phyloP scores from a whole-genome alignment of 2,888 invertebrate species.

The Belgica antarctica region DNA sequence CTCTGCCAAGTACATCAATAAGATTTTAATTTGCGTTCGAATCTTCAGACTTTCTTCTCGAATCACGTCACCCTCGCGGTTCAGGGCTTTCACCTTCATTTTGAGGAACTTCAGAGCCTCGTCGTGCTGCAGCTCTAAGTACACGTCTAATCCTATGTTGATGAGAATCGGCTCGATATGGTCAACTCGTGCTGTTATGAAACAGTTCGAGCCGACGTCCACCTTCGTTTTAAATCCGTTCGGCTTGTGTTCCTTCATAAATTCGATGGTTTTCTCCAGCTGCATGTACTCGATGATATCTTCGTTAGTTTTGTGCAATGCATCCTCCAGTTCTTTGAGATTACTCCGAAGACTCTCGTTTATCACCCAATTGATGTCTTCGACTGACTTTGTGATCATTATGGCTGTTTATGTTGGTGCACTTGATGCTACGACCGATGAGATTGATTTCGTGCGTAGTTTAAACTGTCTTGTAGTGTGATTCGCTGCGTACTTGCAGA shows the following conservation, averaged over 20 bases:
- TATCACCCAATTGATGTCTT: conserved; percentile 64
- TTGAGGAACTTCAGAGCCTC: conserved; percentile 73
- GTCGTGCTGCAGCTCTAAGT: conserved; percentile 66
- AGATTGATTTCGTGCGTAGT: no score
- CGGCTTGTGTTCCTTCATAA: conserved; percentile 59
- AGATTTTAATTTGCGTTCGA: conserved; percentile 75
- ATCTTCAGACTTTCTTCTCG: conserved; percentile 67
- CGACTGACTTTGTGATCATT: conserved; percentile 13
- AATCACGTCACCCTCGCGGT: conserved; percentile 62
- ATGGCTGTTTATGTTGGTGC: no score
- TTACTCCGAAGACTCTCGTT: conserved; percentile 75
- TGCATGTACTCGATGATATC: conserved; percentile 73
- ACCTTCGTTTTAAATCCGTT: conserved; percentile 67
- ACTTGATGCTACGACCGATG: no score
- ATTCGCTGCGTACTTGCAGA: no score
- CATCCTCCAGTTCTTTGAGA: conserved; percentile 60
- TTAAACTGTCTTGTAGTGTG: no score
- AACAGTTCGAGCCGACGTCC: conserved; percentile 81
- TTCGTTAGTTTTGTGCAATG: conserved; percentile 62
- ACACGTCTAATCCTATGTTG: conserved; percentile 73
- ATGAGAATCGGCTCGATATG: conserved; percentile 67
- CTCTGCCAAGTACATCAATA: conserved; percentile 67
- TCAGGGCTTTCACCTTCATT: conserved; percentile 65
- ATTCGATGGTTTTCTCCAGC: conserved; percentile 68
- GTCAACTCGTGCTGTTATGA: conserved; percentile 71